A percentile compares a stretch with the other conserved stretches of the same genome.
phyloP scores from a whole-genome alignment of 2,113 vertebrate species.

The Gallinago undulata region DNA sequence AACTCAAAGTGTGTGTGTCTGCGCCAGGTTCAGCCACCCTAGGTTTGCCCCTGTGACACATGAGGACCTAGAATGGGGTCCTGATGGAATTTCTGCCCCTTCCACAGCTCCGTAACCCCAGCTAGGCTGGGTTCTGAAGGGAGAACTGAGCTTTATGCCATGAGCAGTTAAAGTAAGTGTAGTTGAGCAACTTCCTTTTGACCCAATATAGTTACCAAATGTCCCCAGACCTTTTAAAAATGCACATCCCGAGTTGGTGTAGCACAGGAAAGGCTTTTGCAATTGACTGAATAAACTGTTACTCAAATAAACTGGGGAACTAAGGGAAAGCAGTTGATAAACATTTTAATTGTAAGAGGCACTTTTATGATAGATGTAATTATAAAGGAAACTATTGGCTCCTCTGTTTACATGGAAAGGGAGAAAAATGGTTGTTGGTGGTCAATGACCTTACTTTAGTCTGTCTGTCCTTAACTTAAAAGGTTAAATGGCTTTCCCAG shows the following conservation, averaged over 20 bases:
- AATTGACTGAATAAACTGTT: not conserved
- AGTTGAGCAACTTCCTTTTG: not conserved
- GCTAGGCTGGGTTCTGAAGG: not conserved
- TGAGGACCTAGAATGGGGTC: not conserved
- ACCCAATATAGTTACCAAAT: not conserved
- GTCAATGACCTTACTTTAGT: not conserved
- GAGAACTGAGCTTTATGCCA: not conserved
- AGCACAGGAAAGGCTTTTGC: not conserved
- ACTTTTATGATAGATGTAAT: not conserved
- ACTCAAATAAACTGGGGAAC: not conserved
- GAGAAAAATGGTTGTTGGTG: not conserved
- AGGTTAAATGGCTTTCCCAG: not conserved
- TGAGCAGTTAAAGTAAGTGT: not conserved
- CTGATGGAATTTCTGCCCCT: not conserved
- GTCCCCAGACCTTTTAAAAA: not conserved
- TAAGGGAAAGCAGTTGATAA: not conserved
- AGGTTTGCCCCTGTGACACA: not conserved
- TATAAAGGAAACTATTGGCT: not conserved
- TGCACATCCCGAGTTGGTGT: rapidly evolving
- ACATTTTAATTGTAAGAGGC: not conserved
- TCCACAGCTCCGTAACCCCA: not conserved
- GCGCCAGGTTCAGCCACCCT: not conserved
- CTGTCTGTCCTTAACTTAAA: not conserved
- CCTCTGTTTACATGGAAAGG: not conserved
- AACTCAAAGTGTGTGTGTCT: not conserved